Base-by-base conservation (phyloP, 2,113 vertebrate genomes). In the Prunella himalayana region DNA sequence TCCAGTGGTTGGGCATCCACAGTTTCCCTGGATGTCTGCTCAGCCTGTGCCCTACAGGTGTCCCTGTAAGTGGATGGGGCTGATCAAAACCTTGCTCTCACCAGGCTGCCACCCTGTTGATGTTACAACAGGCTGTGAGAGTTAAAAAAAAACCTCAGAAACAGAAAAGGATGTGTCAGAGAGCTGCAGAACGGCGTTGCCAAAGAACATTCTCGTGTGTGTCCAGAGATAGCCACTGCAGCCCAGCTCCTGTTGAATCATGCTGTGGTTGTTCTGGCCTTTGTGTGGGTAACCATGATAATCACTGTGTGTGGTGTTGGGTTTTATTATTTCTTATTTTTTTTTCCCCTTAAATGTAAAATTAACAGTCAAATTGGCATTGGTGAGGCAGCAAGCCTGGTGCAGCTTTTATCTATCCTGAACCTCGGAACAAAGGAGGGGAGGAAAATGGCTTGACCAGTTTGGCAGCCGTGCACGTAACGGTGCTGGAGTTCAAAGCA, bases 211-310 rank as follows among this genome's bases (percentile, higher is more conserved):
- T 93, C 50, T 42, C 1, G 0, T 60, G n/a, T 5, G 4, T 42
- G 56, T 90, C 66, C 68, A 57, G 63, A 93, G 89, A 73, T n/a
- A 81, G 13, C 28, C 11, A 1, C 65, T 41, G 37, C 69, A 65
- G 44, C 65, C 41, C 3, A 5, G 30, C 21, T 50, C 59, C 71
- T 18, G 39, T 64, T 72, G 65, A 84, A 63, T 91, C 66, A 54
- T 83, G 33, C 77, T 76, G 87, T 79, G 77, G 89, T 86, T 94
- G 42, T 83, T 78, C 53, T 66, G 68, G 89, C 39, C 49, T 90
- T 77, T 73, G 86, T 90, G 92, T 96, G 95, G 84, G 54, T 70
- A 81, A 54, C 4, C 7, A 47, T 50, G 90, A 83, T 96, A 97
- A 83, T 90, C 4, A 4, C 10, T 33, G 13, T 31, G 27, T 85